Evolutionary conservation across 2,113 vertebrate species (phyloP).

Genomic region (Rhea americana): DNA sequence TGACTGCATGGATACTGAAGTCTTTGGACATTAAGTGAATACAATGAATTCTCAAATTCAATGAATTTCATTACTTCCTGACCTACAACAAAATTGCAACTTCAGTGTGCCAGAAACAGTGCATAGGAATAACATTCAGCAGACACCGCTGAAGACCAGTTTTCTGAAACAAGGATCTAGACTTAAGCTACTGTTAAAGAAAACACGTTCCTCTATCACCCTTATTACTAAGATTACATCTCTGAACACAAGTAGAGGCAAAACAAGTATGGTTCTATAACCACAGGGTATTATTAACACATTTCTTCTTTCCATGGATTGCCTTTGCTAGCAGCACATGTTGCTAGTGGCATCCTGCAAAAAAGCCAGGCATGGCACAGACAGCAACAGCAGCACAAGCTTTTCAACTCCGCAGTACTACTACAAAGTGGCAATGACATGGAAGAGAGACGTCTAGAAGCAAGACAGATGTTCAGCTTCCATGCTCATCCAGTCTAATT

Average conservation of each 20-base stretch:
- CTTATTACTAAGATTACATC: neutral
- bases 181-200: neutral
- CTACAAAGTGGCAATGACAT: neutral
- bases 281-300: fast-evolving
- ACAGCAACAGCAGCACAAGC: neutral
- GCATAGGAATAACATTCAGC: neutral
- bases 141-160: neutral
- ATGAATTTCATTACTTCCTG: neutral
- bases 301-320: neutral
- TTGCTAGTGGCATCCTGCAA: neutral
- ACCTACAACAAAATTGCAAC: neutral
- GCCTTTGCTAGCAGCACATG: neutral
- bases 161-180: neutral
- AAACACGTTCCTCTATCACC: neutral
- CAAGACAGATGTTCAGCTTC: neutral
- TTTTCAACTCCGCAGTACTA: neutral
- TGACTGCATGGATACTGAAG: fast-evolving
- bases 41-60: neutral
- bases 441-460: neutral
- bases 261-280: fast-evolving
- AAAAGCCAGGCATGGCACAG: neutral
- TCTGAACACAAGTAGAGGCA: neutral
- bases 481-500: neutral
- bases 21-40: neutral
- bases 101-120: neutral